phyloP scores from a whole-genome alignment of 2,888 invertebrate genomes.

The Agrochola macilenta region DNA sequence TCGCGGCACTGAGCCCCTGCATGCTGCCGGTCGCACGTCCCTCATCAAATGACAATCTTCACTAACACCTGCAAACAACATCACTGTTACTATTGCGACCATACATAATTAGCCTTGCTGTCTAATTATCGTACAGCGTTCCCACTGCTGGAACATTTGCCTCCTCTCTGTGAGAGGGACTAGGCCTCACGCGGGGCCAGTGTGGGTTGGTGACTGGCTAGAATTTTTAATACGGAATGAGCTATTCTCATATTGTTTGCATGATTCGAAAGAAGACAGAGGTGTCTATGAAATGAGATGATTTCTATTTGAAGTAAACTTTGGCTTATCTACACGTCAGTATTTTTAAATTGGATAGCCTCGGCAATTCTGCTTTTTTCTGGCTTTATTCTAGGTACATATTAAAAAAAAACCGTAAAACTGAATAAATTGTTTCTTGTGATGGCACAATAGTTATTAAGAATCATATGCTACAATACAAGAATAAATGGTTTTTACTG shows the following conservation, averaged over 20 bases:
- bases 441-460: neutral
- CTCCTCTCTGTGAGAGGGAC: neutral
- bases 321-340: neutral
- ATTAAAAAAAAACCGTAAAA: neutral
- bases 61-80: slow-evolving; percentile 76
- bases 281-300: neutral
- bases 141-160: neutral
- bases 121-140: neutral
- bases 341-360: neutral
- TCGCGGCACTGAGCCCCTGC: slow-evolving; percentile 89
- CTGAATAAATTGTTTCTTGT: neutral
- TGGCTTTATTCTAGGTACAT: neutral
- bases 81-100: neutral
- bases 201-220: neutral
- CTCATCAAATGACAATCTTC: slow-evolving; percentile 82
- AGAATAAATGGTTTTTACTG: neutral
- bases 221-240: neutral
- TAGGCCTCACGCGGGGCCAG: neutral
- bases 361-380: neutral
- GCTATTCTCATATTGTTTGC: neutral
- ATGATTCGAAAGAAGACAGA: neutral
- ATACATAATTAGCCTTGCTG: neutral
- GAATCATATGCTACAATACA: neutral
- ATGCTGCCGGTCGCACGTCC: slow-evolving; percentile 80
- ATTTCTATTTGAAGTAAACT: neutral